A percentile compares a stretch with the other conserved stretches of the same genome.
These are phyloP conservation scores for Zaprionus africanus DNA, from an alignment of 1,140 invertebrate species.

Conservation along the genomic window DNA sequence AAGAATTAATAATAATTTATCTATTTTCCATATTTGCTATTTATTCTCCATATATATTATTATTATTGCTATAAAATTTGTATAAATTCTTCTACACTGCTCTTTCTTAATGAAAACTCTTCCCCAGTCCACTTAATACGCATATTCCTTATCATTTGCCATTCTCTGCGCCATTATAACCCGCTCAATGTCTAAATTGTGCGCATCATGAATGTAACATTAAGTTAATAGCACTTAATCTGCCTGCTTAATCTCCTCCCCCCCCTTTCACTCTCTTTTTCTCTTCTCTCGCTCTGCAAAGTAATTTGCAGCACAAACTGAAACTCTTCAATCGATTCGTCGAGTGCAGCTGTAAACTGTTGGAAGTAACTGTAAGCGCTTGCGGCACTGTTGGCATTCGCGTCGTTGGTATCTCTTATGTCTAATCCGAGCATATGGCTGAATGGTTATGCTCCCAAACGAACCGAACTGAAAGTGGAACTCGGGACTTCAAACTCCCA, in stretches of 20 bases:
- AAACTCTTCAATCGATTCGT: conserved; percentile 45
- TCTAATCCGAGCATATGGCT: conserved; percentile 77
- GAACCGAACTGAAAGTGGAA: conserved; percentile 43
- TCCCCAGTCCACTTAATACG: background rate
- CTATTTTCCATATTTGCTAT: too few relatives aligned
- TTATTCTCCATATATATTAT: too few relatives aligned
- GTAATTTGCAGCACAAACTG: conserved; percentile 29
- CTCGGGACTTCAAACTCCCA: conserved; percentile 17
- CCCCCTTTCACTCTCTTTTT: background rate
- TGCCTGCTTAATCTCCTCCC: background rate
- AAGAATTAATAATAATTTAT: too few relatives aligned
- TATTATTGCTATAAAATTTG: too few relatives aligned
- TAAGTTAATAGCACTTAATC: conserved; percentile 17
- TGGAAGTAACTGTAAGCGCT: conserved; percentile 60
- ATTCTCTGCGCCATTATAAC: background rate
- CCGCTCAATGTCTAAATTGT: conserved; percentile 10
- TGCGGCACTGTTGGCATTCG: background rate
- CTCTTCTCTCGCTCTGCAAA: background rate
- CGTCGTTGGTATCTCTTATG: conserved; percentile 25
- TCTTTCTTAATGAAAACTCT: background rate
- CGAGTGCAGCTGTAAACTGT: conserved; percentile 48
- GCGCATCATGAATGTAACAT: conserved; percentile 17
- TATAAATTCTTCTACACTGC: background rate
- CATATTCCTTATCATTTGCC: conserved; percentile 3
- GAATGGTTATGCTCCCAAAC: conserved; percentile 54